Conservation (phyloP, 2,113 vertebrate genomes). For the Rhodinocichla rosea region DNA sequence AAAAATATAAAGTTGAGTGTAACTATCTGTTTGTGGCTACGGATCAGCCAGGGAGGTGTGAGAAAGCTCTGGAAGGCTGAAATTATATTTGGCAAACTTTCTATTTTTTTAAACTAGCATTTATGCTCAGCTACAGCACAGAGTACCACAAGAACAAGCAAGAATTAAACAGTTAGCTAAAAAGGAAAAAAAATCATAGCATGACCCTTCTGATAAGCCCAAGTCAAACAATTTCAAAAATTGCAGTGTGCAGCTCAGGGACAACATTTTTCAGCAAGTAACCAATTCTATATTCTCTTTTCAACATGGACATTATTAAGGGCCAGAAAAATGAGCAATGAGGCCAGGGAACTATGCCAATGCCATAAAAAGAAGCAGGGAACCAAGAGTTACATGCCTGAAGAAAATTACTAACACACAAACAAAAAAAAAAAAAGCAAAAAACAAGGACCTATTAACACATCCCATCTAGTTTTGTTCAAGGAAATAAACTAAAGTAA, state of each 20-base stretch:
- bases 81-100: background rate
- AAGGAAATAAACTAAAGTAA: slow-evolving; percentile 7
- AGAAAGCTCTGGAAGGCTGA: background rate
- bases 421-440: background rate
- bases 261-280: background rate
- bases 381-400: background rate
- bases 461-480: background rate
- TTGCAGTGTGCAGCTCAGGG: background rate
- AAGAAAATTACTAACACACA: background rate
- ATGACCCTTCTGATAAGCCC: background rate
- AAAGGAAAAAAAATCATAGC: background rate
- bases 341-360: background rate
- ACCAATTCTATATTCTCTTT: background rate
- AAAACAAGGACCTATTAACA: background rate
- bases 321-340: background rate
- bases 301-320: background rate
- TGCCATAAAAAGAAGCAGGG: background rate
- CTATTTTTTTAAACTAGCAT: background rate
- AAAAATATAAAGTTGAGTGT: background rate
- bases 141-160: background rate
- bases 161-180: background rate
- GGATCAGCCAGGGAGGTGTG: background rate
- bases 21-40: background rate
- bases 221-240: background rate
- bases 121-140: background rate